These are phyloP conservation scores for Homarus americanus DNA, from an alignment of 1,140 invertebrate genomes.

Conservation along the genomic window DNA sequence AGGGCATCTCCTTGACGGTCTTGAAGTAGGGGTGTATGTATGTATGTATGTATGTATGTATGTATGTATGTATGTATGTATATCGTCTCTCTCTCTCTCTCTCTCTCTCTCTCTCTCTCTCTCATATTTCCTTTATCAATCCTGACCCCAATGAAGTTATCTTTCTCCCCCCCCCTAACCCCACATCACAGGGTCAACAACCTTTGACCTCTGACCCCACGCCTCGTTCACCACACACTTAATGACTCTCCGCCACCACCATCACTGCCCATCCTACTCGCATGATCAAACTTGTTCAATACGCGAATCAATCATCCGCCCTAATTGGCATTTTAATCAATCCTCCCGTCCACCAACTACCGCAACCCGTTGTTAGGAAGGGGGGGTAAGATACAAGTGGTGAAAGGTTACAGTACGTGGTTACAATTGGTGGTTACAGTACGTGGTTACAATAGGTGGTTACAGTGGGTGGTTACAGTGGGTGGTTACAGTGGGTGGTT, in stretches of 20 bases:
- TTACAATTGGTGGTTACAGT: too few species aligned
- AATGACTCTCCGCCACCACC: too few species aligned
- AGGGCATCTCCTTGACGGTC: too few species aligned
- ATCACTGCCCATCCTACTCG: not conserved
- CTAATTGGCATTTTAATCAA: not conserved
- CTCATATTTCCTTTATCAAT: not conserved
- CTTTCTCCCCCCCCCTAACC: too few species aligned
- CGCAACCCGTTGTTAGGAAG: not conserved
- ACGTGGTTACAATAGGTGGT: too few species aligned
- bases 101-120: not conserved
- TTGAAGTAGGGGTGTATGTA: too few species aligned
- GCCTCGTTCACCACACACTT: not conserved
- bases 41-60: not conserved
- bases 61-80: conserved; percentile 2
- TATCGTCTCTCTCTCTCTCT: not conserved
- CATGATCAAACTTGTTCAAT: not conserved
- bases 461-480: too few species aligned
- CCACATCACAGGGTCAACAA: not conserved
- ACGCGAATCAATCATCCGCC: conserved; percentile 2
- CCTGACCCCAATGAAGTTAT: too few species aligned
- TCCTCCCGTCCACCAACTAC: not conserved
- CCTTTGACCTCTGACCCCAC: not conserved
- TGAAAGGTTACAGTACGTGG: too few species aligned
- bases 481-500: too few species aligned
- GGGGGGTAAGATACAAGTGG: not conserved